A percentile compares a stretch with the other conserved stretches of the same genome.
Conservation (phyloP, 2,113 vertebrate genomes). For the Sphaerodactylus townsendi region DNA sequence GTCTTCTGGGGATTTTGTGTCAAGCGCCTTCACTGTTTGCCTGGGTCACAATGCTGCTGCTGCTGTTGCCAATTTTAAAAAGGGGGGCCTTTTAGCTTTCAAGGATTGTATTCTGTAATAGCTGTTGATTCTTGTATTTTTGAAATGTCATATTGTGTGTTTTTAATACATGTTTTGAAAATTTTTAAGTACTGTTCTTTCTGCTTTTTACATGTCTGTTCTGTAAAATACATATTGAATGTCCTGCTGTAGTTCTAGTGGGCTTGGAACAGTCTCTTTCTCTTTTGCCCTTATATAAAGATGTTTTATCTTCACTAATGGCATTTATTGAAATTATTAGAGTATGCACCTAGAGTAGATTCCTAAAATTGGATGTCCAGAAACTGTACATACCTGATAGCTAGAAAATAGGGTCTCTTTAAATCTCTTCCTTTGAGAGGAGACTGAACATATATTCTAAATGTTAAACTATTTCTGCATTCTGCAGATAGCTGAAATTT, state of each 20-base stretch:
- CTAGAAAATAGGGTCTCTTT: not conserved
- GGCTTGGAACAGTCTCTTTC: constrained; percentile 69
- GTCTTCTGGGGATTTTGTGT: constrained; percentile 26
- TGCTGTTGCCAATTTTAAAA: constrained; percentile 48
- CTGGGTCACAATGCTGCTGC: constrained; percentile 48
- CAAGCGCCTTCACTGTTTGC: constrained; percentile 40
- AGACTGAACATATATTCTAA: not conserved
- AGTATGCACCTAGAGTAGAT: not conserved
- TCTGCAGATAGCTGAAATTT: not conserved
- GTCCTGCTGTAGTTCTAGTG: constrained; percentile 42
- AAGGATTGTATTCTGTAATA: constrained; percentile 54
- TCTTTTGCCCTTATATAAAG: constrained; percentile 16
- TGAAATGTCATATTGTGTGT: constrained; percentile 54
- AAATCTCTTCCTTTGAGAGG: no score
- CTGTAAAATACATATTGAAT: constrained; percentile 46
- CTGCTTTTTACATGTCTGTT: constrained; percentile 64
- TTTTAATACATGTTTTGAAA: constrained; percentile 68
- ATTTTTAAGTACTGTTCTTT: constrained; percentile 50
- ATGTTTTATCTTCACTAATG: not conserved
- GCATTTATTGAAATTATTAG: not conserved
- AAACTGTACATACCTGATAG: not conserved
- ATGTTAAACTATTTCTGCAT: not conserved
- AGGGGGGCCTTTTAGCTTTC: constrained; percentile 22
- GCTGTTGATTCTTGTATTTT: constrained; percentile 43
- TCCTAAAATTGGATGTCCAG: not conserved